These are phyloP conservation scores for Cremastobaeus sp. DNA, from an alignment of 2,888 invertebrate species.

Conservation along the genomic window DNA sequence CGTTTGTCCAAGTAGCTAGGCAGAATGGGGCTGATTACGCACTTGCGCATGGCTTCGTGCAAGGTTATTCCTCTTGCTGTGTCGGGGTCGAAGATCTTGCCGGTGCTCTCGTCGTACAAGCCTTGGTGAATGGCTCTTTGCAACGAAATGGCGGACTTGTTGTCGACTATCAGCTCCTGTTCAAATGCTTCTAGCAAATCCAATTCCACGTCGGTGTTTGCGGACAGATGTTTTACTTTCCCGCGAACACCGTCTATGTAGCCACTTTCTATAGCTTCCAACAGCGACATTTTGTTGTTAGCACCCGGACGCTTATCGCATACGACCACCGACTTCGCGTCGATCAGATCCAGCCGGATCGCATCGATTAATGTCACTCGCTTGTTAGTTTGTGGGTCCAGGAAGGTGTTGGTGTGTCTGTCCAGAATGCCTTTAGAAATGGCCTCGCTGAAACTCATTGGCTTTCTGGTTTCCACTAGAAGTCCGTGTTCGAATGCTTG, in stretches of 20 bases:
- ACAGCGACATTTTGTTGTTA: conserved; percentile 87
- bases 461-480: conserved; percentile 88
- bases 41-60: conserved; percentile 90
- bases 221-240: conserved; percentile 84
- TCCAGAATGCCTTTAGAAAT: conserved; percentile 89
- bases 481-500: conserved; percentile 92
- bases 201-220: conserved; percentile 82
- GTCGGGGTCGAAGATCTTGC: conserved; percentile 89
- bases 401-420: conserved; percentile 87
- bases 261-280: conserved; percentile 87
- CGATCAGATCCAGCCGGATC: conserved; percentile 88
- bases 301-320: conserved; percentile 87
- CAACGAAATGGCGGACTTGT: conserved; percentile 88
- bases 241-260: conserved; percentile 86
- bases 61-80: conserved; percentile 88
- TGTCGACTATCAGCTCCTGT: conserved; percentile 88
- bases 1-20: conserved; percentile 90
- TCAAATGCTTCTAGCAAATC: conserved; percentile 88
- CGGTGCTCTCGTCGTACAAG: conserved; percentile 87
- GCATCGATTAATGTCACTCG: conserved; percentile 90
- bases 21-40: conserved; percentile 88
- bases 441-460: conserved; percentile 89
- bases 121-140: conserved; percentile 93
- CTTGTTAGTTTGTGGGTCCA: conserved; percentile 89
- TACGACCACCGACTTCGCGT: conserved; percentile 90